Evolutionary conservation across 2,888 invertebrate genomes (phyloP), one percentile per base, ranked within the genome.

Genomic region (Eupeodes luniger): DNA sequence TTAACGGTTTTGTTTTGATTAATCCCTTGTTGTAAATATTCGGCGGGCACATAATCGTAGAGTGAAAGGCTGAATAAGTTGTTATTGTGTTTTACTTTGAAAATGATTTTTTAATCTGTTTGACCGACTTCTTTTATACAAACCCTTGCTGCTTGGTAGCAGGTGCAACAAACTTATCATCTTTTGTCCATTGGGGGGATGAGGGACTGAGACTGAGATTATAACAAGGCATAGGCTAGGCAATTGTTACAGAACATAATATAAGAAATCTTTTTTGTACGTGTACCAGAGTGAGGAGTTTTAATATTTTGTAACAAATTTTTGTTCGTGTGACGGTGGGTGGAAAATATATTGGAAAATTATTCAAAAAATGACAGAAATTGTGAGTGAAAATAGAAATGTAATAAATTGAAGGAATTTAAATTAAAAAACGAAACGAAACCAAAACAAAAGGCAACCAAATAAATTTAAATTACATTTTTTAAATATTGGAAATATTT

Each of bases 331-430:
- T 10, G n/a, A n/a, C 53, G 53, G 47, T 49, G 51, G 64, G 53
- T 44, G 64, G 49, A 64, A 27, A 70, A 81, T 47, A 64, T 59
- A 83, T 83, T 74, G 53, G 55, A 79, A 74, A 74, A 62, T 79
- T 84, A 80, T 84, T 75, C 55, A 69, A 61, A 66, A 59, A 66
- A 61, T 79, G 27, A 55, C 74, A 53, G 59, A 47, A 66, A 36
- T 53, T 79, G 57, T 12, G 11, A 51, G 62, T 61, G 62, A 79
- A 75, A 80, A 69, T 64, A 47, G 10, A n/a, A 72, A 70, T 55
- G 57, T 44, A 53, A 36, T 69, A 57, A 70, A 70, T 70, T 59
- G n/a, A 69, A n/a, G 34, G 67, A 69, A 53, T 53, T 51, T 27
- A 16, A 69, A 36, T 9, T 36, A 36, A 0, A 59, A 40, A 40